These are phyloP conservation scores for Rhysida immarginata DNA, from an alignment of 1,140 invertebrate genomes.

Conservation along the genomic window DNA sequence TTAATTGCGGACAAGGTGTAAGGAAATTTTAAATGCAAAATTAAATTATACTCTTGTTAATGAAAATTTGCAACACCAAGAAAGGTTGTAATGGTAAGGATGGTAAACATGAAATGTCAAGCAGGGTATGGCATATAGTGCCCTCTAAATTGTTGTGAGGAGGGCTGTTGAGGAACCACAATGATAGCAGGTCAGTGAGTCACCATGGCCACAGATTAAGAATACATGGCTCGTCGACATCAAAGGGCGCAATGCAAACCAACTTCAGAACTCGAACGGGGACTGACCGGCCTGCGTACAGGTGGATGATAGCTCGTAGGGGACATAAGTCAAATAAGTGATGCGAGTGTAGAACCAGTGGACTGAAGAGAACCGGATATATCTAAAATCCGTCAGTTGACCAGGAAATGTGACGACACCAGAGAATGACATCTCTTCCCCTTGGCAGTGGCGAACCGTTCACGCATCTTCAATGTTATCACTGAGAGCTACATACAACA, in stretches of 20 bases:
- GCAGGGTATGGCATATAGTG: no score
- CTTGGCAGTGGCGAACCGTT: not conserved
- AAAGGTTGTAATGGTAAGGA: no score
- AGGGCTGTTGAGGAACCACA: no score
- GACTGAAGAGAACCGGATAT: not conserved
- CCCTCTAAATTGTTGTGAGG: no score
- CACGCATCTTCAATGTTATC: constrained; percentile 1
- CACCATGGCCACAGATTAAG: no score
- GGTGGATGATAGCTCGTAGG: not conserved
- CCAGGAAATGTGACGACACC: not conserved
- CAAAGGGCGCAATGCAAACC: not conserved
- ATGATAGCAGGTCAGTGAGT: no score
- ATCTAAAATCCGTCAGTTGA: not conserved
- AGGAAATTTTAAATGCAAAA: no score
- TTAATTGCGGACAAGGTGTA: no score
- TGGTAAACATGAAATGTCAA: no score
- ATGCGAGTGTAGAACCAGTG: not conserved
- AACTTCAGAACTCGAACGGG: not conserved
- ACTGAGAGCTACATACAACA: not conserved
- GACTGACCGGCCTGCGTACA: not conserved
- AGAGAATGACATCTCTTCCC: not conserved
- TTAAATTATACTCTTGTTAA: no score
- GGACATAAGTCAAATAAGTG: not conserved
- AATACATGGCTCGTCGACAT: no score
- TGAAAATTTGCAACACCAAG: no score